Evolutionary conservation across 2,888 invertebrate species (phyloP).

Genomic region (Tryphoninae sp.): DNA sequence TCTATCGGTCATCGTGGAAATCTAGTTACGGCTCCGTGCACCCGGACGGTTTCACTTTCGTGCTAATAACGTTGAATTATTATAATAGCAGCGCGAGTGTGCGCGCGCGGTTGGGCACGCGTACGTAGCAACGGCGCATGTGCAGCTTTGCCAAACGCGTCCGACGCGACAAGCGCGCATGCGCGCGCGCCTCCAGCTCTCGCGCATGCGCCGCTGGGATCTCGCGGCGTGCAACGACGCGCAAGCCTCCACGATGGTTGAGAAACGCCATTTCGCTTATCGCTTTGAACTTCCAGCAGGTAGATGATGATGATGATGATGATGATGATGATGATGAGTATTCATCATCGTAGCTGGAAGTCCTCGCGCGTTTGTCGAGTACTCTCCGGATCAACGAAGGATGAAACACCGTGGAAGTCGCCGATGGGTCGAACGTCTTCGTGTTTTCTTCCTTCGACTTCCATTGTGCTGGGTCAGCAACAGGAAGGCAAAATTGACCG

Average conservation of each 20-base stretch:
- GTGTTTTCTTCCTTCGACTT: slow-evolving; percentile 21
- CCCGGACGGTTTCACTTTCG: slow-evolving; percentile 74
- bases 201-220: slow-evolving; percentile 7
- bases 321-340: not conserved
- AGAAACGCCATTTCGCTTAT: not conserved
- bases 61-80: slow-evolving; percentile 71
- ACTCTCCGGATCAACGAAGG: not conserved
- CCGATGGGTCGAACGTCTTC: slow-evolving; percentile 13
- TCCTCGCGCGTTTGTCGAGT: not conserved
- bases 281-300: not conserved
- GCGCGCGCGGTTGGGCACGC: slow-evolving; percentile 29
- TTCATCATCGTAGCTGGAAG: no score
- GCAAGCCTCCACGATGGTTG: not conserved
- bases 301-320: slow-evolving; percentile 9
- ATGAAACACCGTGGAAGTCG: slow-evolving; percentile 24
- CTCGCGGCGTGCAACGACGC: not conserved
- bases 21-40: slow-evolving; percentile 72
- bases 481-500: slow-evolving; percentile 46
- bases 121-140: slow-evolving; percentile 3
- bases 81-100: slow-evolving; percentile 66
- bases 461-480: slow-evolving; percentile 26
- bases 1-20: slow-evolving; percentile 68
- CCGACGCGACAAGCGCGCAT: slow-evolving; percentile 24
- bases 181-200: slow-evolving; percentile 32
- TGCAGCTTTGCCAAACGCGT: slow-evolving; percentile 42